Evolutionary conservation across 2,113 vertebrate genomes (phyloP).

Genomic region (Chaetorhynchus papuensis): DNA sequence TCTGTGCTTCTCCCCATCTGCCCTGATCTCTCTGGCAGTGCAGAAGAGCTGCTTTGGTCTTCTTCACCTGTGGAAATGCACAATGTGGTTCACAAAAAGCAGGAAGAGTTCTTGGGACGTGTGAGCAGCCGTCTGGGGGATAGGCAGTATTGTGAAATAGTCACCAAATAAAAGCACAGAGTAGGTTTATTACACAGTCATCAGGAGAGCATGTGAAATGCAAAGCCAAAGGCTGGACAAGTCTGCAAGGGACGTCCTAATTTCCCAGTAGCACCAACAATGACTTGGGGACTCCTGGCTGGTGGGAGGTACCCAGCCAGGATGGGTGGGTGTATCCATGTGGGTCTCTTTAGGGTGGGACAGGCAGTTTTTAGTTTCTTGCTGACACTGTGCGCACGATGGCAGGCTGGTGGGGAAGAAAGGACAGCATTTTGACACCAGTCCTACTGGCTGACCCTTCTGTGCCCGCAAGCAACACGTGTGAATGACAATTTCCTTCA

Average conservation of each 20-base stretch:
- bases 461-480: background rate
- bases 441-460: background rate
- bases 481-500: background rate
- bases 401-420: background rate
- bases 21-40: background rate
- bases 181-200: background rate
- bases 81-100: background rate
- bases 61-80: background rate
- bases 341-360: accelerated
- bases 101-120: background rate
- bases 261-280: background rate
- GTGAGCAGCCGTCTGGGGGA: background rate
- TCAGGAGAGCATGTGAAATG: background rate
- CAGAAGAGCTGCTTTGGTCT: background rate
- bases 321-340: background rate
- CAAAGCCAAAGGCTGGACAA: background rate
- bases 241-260: background rate
- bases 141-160: background rate
- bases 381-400: accelerated
- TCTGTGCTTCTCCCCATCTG: background rate
- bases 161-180: background rate
- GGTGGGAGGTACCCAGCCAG: accelerated
- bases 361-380: background rate
- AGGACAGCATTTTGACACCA: background rate
- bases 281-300: accelerated